phyloP scores from a whole-genome alignment of 2,888 invertebrate species.

The Himalopsyche kuldschensis region DNA sequence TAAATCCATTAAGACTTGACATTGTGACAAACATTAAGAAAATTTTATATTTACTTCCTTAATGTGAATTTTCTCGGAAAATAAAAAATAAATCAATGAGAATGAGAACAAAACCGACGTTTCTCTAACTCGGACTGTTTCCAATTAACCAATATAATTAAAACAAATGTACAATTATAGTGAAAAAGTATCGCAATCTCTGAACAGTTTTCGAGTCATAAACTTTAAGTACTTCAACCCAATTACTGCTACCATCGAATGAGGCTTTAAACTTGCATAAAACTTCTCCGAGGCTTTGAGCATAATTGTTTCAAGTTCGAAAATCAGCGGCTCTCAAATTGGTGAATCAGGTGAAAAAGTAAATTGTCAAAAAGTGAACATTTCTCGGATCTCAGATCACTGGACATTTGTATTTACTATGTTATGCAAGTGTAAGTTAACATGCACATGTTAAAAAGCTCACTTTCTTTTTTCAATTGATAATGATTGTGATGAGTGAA shows the following conservation, averaged over 20 bases:
- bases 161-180: neutral
- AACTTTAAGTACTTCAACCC: neutral
- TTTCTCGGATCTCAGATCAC: no score
- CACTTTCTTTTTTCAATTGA: no score
- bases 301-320: constrained; percentile 34
- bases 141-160: neutral
- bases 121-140: neutral
- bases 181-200: neutral
- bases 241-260: neutral
- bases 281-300: constrained; percentile 33
- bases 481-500: no score
- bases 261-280: constrained; percentile 8
- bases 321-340: neutral
- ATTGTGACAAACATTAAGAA: no score
- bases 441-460: no score
- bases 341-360: no score
- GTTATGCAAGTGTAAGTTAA: no score
- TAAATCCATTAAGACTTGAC: no score
- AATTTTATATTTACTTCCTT: neutral
- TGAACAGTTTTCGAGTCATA: neutral
- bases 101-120: neutral
- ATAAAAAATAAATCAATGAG: neutral
- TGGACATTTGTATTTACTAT: no score
- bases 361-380: no score
- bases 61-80: neutral